Evolutionary conservation across 2,113 vertebrate genomes (phyloP).

Genomic region (Syrmaticus mikado): DNA sequence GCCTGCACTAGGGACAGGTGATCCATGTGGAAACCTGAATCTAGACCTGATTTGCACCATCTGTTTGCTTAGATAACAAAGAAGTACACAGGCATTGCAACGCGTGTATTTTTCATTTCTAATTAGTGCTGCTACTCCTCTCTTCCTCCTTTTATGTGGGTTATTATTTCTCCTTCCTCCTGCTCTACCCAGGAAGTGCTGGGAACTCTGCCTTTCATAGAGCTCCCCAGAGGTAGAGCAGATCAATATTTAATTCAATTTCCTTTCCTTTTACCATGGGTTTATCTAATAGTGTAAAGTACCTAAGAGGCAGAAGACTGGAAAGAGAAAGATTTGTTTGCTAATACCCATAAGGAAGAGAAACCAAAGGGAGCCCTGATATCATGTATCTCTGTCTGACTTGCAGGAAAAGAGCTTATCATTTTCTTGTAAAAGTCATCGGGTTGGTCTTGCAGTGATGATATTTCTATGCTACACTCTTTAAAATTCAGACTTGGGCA

Average conservation of each 20-base stretch:
- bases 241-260: constrained; percentile 29
- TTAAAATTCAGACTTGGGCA: neutral
- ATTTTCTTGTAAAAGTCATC: neutral
- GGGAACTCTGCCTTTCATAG: neutral
- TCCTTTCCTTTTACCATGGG: rapidly evolving
- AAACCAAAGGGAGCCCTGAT: neutral
- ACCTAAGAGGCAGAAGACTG: neutral
- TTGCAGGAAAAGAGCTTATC: rapidly evolving
- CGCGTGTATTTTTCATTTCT: neutral
- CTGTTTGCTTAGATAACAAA: neutral
- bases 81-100: rapidly evolving
- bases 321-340: neutral
- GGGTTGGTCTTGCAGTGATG: neutral
- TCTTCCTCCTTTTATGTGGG: neutral
- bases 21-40: neutral
- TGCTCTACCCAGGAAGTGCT: neutral
- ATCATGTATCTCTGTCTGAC: neutral
- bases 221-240: neutral
- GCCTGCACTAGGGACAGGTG: neutral
- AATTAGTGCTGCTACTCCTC: neutral
- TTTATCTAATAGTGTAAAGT: neutral
- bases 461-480: neutral
- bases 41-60: neutral
- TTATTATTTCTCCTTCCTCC: neutral
- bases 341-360: neutral